Evolutionary conservation across 1,140 invertebrate genomes (phyloP), one percentile per base, ranked within the genome.

Genomic region (Pemphigus obesinymphae): DNA sequence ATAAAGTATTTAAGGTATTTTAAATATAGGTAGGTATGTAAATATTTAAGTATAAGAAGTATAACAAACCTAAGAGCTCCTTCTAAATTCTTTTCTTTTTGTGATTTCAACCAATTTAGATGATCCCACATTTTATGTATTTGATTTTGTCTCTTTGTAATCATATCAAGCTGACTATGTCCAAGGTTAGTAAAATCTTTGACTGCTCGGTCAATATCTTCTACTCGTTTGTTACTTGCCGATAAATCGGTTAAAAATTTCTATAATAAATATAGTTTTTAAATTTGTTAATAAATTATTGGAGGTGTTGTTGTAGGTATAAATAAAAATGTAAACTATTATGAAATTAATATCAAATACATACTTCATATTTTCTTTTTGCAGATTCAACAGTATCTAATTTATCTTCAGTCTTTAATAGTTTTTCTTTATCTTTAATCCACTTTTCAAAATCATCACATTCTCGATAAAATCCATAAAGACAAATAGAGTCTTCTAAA

Each of bases 401-500:
- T 17, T 91, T 91, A 84, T 98, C 96, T 82, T 97, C 95, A 15
- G 92, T 90, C 58, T 92, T 89, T 31, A 99, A 88, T 87, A 97
- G 90, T 85, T 94, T 93, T 87, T 97, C 95, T 86, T 97, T 98
- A 82, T 99, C 97, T 85, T 93, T 93, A 85, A 99, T 97, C 97
- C 97, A 99, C 83, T 93, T 93, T 87, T 98, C 97, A 87, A 99
- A 98, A 86, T 98, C 96, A 86, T 98, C 96, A 88, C 97, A 99
- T 86, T 99, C 97, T n/a, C 94, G 91, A 87, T 97, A 97, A 89
- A 99, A 99, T 43, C 93, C 93, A 87, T 96, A 98, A 23, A 99
- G 88, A 83, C 94, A 91, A 82, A 98, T 96, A 0, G 97, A 93
- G 87, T 99, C 97, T 84, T 97, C 95, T 13, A 99, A 88, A 40